phyloP scores from a whole-genome alignment of 2,888 invertebrate species.

The Synanthedon tipuliformis region DNA sequence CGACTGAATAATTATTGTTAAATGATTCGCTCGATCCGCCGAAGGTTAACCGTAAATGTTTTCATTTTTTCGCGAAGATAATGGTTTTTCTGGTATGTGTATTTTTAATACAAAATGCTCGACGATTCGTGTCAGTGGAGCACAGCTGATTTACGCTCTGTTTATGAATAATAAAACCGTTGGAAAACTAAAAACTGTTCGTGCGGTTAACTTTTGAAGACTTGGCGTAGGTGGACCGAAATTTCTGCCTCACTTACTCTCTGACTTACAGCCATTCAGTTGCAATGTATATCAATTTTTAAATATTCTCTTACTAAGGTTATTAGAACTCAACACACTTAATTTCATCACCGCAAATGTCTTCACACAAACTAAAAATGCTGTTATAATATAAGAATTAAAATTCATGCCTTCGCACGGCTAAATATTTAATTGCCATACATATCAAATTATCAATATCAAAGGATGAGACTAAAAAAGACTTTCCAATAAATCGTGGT shows the following conservation, averaged over 20 bases:
- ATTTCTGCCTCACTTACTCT: neutral
- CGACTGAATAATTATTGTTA: neutral
- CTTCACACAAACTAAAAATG: too few relatives aligned
- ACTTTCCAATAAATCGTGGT: too few relatives aligned
- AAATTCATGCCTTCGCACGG: too few relatives aligned
- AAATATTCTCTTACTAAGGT: too few relatives aligned
- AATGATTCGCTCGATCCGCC: neutral
- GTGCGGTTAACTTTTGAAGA: neutral
- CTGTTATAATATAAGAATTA: too few relatives aligned
- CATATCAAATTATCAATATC: too few relatives aligned
- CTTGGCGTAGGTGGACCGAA: constrained; percentile 4
- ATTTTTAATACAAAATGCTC: neutral
- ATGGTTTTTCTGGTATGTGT: neutral
- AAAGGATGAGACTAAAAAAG: too few relatives aligned
- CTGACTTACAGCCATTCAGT: too few relatives aligned
- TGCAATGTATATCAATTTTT: too few relatives aligned
- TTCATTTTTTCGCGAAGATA: neutral
- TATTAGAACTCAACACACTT: too few relatives aligned
- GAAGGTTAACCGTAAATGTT: neutral
- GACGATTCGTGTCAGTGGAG: constrained; percentile 20
- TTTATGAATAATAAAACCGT: constrained; percentile 15
- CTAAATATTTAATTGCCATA: too few relatives aligned
- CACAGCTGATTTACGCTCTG: constrained; percentile 27
- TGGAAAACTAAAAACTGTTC: constrained; percentile 3
- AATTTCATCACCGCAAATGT: too few relatives aligned